Base-by-base conservation (phyloP, 2,113 vertebrate genomes). In the Chaetorhynchus papuensis region DNA sequence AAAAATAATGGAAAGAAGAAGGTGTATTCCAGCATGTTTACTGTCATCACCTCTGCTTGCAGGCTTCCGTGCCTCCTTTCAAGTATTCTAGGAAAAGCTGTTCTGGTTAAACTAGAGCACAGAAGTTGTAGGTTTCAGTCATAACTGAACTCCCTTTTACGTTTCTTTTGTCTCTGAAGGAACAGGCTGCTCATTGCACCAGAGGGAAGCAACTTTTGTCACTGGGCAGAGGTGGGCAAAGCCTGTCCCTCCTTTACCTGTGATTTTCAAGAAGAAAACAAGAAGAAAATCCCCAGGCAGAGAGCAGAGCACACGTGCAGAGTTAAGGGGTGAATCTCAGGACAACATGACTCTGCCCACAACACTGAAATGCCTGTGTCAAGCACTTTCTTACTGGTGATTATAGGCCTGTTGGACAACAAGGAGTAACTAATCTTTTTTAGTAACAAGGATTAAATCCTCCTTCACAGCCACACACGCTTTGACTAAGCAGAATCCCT, bases 391-490 rank as follows among this genome's bases (percentile, higher is more conserved):
- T 72, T 72, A 9, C 4, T 7, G 53, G 83, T 41, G 84, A 84
- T 87, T 82, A 65, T 9, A 76, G 61, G 52, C 69, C 69, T 92
- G 69, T 59, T 83, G 93, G 74, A 91, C 83, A 74, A 44, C 9
- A 18, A 61, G 63, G 64, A 87, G 35, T 90, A 92, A 61, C 54
- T 60, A 71, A 65, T 65, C 65, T 56, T 79, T 95, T 82, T 69
- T 45, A 87, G 50, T 37, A 70, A 71, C 76, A 71, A 60, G 7
- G 70, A 69, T 61, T 27, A 89, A 96, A 93, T 91, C 84, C 81
- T 85, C 74, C 77, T 76, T 93, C 54, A 61, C 9, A 49, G 71
- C 31, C 4, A 3, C 33, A 68, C 31, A 33, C 0, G 0, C 70
- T 93, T 79, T 64, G 59, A 68, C 37, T 69, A 76, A 85, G 57